Percentiles rank a stretch among this genome's conserved stretches.
Conservation (phyloP, 1,140 invertebrate genomes). For the Calliopsis andreniformis region DNA sequence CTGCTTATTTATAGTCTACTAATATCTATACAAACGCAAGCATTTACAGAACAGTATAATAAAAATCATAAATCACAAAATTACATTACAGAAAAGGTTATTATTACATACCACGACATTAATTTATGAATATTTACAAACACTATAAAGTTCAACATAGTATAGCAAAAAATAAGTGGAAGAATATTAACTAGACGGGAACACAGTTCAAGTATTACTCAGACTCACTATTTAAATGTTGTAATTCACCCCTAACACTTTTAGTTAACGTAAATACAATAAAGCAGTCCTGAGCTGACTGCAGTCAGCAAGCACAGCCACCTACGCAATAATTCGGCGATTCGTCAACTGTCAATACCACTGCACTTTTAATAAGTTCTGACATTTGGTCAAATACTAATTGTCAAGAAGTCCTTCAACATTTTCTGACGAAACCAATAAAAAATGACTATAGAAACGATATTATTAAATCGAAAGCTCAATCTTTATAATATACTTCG, state of each 20-base stretch:
- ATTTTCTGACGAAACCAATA: background rate
- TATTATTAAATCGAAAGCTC: background rate
- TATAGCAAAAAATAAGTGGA: background rate
- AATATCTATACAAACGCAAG: background rate
- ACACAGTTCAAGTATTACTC: background rate
- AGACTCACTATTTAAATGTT: conserved; percentile 18
- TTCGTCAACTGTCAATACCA: conserved; percentile 35
- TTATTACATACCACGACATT: conserved; percentile 16
- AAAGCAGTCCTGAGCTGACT: conserved; percentile 15
- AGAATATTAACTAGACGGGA: background rate
- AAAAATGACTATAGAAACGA: background rate
- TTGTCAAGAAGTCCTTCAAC: background rate
- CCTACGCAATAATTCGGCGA: conserved; percentile 30
- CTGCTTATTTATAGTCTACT: background rate
- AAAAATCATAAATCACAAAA: background rate
- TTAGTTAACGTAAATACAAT: background rate
- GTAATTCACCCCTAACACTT: background rate
- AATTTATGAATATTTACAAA: conserved; percentile 27
- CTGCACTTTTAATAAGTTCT: conserved; percentile 15
- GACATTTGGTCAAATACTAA: conserved; percentile 6
- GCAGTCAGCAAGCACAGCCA: background rate
- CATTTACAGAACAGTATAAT: background rate
- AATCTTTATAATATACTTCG: conserved; percentile 8
- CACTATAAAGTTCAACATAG: background rate
- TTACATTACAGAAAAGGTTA: background rate